Conservation (phyloP, 2,888 invertebrate genomes). For the Andrena dorsata region DNA sequence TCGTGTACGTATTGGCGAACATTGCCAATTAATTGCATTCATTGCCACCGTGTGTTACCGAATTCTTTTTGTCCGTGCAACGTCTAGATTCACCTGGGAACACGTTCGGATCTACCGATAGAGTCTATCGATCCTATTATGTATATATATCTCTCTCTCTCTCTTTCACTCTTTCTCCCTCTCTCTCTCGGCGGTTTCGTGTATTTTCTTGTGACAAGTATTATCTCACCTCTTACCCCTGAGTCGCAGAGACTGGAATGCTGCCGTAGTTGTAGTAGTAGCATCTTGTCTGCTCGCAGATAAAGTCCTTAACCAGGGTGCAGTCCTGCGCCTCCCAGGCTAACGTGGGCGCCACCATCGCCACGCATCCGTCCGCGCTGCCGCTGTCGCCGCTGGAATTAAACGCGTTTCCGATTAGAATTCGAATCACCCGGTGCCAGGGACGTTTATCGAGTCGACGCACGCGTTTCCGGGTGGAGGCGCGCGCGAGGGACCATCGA, state of each 20-base stretch:
- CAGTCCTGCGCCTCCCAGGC: constrained; percentile 94
- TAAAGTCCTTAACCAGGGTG: constrained; percentile 93
- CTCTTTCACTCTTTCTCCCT: constrained; percentile 38
- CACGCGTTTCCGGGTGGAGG: constrained; percentile 60
- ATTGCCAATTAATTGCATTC: neutral
- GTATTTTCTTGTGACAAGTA: constrained; percentile 72
- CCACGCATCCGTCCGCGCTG: constrained; percentile 90
- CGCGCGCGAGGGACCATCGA: constrained; percentile 38
- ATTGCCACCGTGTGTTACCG: constrained; percentile 38
- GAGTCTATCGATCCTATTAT: neutral
- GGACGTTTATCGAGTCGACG: constrained; percentile 51
- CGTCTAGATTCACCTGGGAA: constrained; percentile 47
- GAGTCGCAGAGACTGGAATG: constrained; percentile 94
- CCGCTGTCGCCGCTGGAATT: constrained; percentile 87
- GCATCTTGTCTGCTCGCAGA: constrained; percentile 95
- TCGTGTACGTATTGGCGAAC: neutral
- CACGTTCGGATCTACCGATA: constrained; percentile 25
- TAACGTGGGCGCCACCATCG: constrained; percentile 91
- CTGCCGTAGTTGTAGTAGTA: constrained; percentile 96
- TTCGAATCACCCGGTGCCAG: constrained; percentile 44
- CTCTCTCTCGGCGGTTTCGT: constrained; percentile 63
- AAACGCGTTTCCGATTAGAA: constrained; percentile 55
- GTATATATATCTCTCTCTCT: constrained; percentile 7
- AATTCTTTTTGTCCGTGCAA: constrained; percentile 53
- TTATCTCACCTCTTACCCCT: constrained; percentile 95